Percentiles rank a stretch among this genome's conserved stretches.
These are phyloP conservation scores for Coleophora flavipennella DNA, from an alignment of 2,888 invertebrate genomes.

Conservation along the genomic window DNA sequence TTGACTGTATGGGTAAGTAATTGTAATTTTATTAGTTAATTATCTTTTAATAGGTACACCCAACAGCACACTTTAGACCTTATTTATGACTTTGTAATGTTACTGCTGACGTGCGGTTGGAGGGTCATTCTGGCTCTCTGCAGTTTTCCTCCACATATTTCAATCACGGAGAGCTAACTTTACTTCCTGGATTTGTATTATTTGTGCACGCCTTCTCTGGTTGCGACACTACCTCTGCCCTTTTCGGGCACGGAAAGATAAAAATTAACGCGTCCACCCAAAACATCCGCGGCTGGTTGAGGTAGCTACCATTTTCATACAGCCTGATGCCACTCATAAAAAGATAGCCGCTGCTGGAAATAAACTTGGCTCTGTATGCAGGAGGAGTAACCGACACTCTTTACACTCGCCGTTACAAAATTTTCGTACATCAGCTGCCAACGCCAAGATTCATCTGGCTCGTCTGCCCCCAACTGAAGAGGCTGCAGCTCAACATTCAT, in stretches of 20 bases:
- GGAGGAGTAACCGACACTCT: neutral
- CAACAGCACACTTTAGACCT: no score
- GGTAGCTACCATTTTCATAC: neutral
- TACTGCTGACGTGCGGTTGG: no score
- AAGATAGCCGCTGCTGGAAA: neutral
- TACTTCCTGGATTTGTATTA: neutral
- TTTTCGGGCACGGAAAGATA: neutral
- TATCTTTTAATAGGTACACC: no score
- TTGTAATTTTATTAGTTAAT: no score
- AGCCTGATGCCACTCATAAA: neutral
- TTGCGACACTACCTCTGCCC: neutral
- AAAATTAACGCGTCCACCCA: neutral
- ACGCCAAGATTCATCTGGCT: slow-evolving; percentile 2
- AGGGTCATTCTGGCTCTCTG: neutral
- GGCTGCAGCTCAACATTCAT: neutral
- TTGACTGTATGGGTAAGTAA: no score
- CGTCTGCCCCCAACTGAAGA: slow-evolving; percentile 3
- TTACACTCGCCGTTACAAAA: neutral
- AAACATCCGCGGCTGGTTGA: neutral
- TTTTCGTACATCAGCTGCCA: neutral
- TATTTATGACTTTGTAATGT: no score
- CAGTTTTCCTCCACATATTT: neutral
- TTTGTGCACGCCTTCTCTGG: neutral
- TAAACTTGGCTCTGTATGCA: no score
- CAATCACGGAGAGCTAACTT: neutral